Base-by-base conservation (phyloP, 1,140 invertebrate genomes). In the Lepeophtheirus salmonis region DNA sequence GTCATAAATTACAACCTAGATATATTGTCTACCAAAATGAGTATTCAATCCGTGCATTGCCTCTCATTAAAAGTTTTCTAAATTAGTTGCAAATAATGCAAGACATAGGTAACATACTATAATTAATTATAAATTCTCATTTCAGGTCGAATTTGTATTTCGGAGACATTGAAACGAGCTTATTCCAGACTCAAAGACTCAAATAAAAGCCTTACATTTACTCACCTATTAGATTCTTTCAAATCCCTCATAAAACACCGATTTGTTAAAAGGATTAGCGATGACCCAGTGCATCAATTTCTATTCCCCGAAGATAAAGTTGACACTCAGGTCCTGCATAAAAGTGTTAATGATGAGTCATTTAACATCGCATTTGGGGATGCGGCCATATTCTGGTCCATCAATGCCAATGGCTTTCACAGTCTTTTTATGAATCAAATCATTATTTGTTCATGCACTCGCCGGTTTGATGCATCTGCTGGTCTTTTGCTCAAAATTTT, bases 361-460 rank as follows among this genome's bases (percentile, higher is more conserved):
- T 41, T 41, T 41, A n/a, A 41, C n/a, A 6, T 41, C n/a, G 30
- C n/a, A 41, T 41, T 41, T 6, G 6, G 30, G 6, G 64, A 65
- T 25, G 14, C 60, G 0, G 16, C 25, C 1, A 61, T 65, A 14
- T 30, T 52, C n/a, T 66, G 64, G 61, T 56, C 52, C 56, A 41
- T 66, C 14, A 50, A 66, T 53, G 13, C 52, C 4, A 18, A 58
- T n/a, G 53, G 60, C 1, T 65, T 65, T 61, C 49, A 65, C 17
- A 49, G 49, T 30, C 55, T 61, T 16, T 51, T 62, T 18, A 61
- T 60, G 18, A 63, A 66, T 52, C 18, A 61, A 20, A 24, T 65
- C n/a, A 49, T 66, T 14, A 41, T 65, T 0, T 24, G 52, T 6
- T 60, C 64, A 4, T 17, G 64, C 22, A 59, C 52, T 12, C 59